Base-by-base conservation (phyloP, 1,140 invertebrate genomes). In the Lepidostoma basale region DNA sequence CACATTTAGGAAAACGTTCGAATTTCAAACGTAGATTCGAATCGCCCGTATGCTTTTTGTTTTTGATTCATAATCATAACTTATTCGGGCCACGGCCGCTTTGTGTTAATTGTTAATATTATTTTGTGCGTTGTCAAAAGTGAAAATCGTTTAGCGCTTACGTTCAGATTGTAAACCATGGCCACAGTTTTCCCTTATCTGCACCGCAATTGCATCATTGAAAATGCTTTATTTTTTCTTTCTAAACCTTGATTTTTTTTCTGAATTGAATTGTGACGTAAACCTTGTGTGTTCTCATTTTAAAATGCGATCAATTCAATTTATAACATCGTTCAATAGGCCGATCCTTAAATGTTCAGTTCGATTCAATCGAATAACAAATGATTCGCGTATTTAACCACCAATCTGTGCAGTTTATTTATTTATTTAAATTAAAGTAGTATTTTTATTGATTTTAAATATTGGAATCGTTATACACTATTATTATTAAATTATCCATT, bases 1-100 rank as follows among this genome's bases (percentile, higher is more conserved):
- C 28, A n/a, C n/a, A 36, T 56, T 56, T 56, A 28, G 52, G 30
- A 56, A 56, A 56, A 56, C 52, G 28, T 22, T 56, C 52, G 52
- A 56, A 33, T 33, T 56, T 39, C 52, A 30, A 56, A 56, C 33
- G 10, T 1, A 5, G 33, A 6, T 36, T 36, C 45, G 18, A 56
- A 36, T 36, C n/a, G 26, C 10, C 14, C 30, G 52, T 33, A 12
- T 33, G 16, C 30, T 36, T 39, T n/a, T 56, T 56, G 30, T 56
- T 56, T 56, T 33, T 36, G 20, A 33, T 40, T 40, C 10, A 3
- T 5, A 40, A 10, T 4, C 10, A 40, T 16, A 14, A 40, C 12
- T 40, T 40, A 40, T 40, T 40, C n/a, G 18, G 39, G 39, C 4
- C 39, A 40, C 18, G 39, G 39, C 18, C 39, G 39, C 22, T 47